Conservation (phyloP, 2,888 invertebrate genomes). For the Slavum lentiscoides region DNA sequence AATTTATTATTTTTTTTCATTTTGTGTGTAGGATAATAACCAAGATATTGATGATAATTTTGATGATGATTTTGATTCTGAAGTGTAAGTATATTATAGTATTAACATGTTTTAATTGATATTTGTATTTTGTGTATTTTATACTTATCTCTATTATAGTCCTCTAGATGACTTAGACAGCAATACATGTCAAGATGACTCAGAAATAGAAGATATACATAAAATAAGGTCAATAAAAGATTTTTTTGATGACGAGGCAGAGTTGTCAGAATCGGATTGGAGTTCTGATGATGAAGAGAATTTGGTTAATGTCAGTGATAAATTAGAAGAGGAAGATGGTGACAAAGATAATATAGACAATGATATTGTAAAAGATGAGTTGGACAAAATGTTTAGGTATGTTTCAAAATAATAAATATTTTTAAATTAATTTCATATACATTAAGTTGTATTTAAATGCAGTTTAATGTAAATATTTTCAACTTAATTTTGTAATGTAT, state of each 20-base stretch:
- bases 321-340: conserved; percentile 80
- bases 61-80: conserved; percentile 24
- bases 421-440: neutral
- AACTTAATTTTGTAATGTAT: neutral
- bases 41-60: conserved; percentile 3
- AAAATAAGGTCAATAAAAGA: conserved; percentile 60
- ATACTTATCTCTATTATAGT: conserved; percentile 12
- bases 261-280: conserved; percentile 88
- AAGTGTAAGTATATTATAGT: conserved; percentile 19
- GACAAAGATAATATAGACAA: conserved; percentile 83
- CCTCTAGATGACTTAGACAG: neutral
- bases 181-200: neutral
- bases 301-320: conserved; percentile 78
- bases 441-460: no score
- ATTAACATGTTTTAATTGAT: no score
- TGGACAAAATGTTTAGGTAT: conserved; percentile 84
- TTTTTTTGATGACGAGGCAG: conserved; percentile 89
- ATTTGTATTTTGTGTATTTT: no score
- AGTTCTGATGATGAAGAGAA: conserved; percentile 87
- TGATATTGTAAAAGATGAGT: conserved; percentile 73
- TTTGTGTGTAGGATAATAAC: conserved; percentile 5
- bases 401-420: conserved; percentile 57
- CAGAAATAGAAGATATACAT: neutral
- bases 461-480: no score
- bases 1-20: neutral